phyloP scores from a whole-genome alignment of 1,140 invertebrate genomes.

The Formica selysi region DNA sequence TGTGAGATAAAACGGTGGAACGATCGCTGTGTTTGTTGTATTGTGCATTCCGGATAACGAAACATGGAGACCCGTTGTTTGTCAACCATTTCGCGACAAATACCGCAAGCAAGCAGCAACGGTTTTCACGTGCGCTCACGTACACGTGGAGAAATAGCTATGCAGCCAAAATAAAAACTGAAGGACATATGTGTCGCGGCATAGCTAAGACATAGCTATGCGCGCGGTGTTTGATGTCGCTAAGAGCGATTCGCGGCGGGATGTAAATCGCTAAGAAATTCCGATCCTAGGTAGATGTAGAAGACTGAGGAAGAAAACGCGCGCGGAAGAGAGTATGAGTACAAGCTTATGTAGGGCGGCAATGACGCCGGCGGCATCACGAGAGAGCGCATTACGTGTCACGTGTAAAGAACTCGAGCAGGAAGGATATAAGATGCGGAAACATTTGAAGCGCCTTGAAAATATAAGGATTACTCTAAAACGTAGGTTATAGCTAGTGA shows the following conservation, averaged over 20 bases:
- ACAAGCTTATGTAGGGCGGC: background rate
- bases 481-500: background rate
- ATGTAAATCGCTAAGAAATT: constrained; percentile 62
- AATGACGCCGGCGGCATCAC: background rate
- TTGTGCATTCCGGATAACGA: background rate
- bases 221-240: constrained; percentile 8
- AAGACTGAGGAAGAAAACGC: constrained; percentile 4
- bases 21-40: background rate
- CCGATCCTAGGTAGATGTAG: constrained; percentile 16
- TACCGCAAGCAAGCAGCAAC: background rate
- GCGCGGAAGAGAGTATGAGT: background rate
- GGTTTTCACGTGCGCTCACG: constrained; percentile 10
- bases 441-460: background rate
- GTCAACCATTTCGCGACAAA: constrained; percentile 9
- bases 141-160: background rate
- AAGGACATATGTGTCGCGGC: background rate
- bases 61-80: constrained; percentile 23
- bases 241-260: background rate
- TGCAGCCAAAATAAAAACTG: constrained; percentile 19
- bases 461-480: background rate
- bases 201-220: constrained; percentile 26
- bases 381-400: constrained; percentile 8
- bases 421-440: background rate
- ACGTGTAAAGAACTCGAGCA: background rate
- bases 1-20: background rate